A percentile compares a stretch with the other conserved stretches of the same genome.
These are phyloP conservation scores for Allacma fusca DNA, from an alignment of 2,888 invertebrate genomes.

Conservation along the genomic window DNA sequence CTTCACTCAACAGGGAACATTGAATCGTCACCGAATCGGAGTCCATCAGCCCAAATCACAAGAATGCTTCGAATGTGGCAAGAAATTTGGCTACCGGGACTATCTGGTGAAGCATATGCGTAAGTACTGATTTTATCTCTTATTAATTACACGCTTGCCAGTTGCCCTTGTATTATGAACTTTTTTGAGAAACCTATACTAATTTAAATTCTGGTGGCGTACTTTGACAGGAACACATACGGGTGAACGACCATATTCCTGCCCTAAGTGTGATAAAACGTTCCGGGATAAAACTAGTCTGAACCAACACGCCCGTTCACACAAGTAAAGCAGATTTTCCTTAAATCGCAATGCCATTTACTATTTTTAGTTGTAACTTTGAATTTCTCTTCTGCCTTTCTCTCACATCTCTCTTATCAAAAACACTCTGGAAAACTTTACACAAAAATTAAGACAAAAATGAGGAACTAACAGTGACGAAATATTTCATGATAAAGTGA, in stretches of 20 bases:
- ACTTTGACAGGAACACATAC: constrained; percentile 47
- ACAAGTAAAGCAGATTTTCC: constrained; percentile 50
- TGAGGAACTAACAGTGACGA: not conserved
- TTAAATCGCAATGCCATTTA: constrained; percentile 7
- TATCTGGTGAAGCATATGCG: constrained; percentile 58
- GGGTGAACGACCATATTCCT: constrained; percentile 58
- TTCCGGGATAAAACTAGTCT: constrained; percentile 59
- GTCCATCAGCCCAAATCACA: constrained; percentile 60
- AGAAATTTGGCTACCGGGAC: constrained; percentile 59
- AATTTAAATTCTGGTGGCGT: not conserved
- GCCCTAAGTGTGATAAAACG: constrained; percentile 59
- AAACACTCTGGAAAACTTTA: constrained; percentile 9
- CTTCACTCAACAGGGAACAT: constrained; percentile 58
- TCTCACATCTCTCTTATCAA: not conserved
- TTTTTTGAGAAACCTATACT: no score
- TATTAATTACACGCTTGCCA: no score
- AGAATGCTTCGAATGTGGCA: constrained; percentile 60
- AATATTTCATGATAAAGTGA: constrained; percentile 28
- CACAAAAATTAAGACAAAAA: constrained; percentile 5
- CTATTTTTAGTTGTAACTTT: constrained; percentile 19
- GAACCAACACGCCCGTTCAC: constrained; percentile 59
- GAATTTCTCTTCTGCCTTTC: constrained; percentile 9
- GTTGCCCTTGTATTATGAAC: no score
- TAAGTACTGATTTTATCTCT: constrained; percentile 40
- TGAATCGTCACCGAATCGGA: constrained; percentile 58